These are phyloP conservation scores for Calliphora vomitoria DNA, from an alignment of 2,888 invertebrate genomes.

Conservation along the genomic window DNA sequence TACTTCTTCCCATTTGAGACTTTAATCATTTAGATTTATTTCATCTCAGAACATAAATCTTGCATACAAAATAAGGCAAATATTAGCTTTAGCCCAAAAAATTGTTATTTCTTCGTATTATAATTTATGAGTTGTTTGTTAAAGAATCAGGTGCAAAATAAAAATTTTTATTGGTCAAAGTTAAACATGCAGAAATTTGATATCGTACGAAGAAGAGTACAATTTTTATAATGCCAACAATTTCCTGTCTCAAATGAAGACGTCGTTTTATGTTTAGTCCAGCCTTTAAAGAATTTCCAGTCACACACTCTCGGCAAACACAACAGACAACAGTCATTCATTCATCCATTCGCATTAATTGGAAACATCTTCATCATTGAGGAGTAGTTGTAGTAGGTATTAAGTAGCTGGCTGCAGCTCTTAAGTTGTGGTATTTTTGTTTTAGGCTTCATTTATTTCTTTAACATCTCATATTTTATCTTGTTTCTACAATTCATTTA, in stretches of 20 bases:
- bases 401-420: not conserved
- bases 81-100: constrained; percentile 49
- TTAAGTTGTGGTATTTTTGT: not conserved
- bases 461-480: constrained; percentile 66
- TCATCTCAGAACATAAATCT: constrained; percentile 61
- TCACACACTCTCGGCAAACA: constrained; percentile 4
- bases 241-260: constrained; percentile 67
- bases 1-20: constrained; percentile 3
- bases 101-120: constrained; percentile 12
- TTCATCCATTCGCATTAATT: constrained; percentile 59
- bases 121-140: constrained; percentile 59
- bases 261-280: constrained; percentile 34
- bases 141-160: constrained; percentile 68
- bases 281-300: constrained; percentile 8
- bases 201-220: constrained; percentile 23
- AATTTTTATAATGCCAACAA: constrained; percentile 61
- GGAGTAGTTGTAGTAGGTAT: not conserved
- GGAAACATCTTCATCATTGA: constrained; percentile 63
- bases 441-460: constrained; percentile 54
- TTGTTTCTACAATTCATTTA: constrained; percentile 63
- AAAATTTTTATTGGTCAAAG: constrained; percentile 42
- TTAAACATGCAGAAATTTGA: constrained; percentile 57
- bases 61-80: constrained; percentile 49
- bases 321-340: too few species aligned
- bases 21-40: constrained; percentile 67